Conservation (phyloP, 2,888 invertebrate genomes). For the Mesorhabditis sp. region DNA sequence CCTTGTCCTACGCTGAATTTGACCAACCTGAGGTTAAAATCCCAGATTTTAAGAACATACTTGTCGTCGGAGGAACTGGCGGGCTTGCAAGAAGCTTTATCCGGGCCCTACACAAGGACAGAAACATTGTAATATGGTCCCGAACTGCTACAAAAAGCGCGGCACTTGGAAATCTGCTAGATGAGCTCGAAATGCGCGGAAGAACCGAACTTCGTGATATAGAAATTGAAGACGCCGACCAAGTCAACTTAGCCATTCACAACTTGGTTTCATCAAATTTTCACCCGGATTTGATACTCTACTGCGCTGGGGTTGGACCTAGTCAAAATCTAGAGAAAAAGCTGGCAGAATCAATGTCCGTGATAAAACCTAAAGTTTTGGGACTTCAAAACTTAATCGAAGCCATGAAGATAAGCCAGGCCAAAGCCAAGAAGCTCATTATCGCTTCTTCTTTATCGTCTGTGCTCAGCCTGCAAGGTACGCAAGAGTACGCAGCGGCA, state of each 20-base stretch:
- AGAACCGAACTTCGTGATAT: neutral
- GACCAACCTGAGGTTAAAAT: neutral
- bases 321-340: constrained; percentile 18
- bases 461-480: constrained; percentile 36
- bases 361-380: constrained; percentile 24
- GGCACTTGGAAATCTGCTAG: neutral
- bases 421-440: constrained; percentile 26
- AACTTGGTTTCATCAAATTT: neutral
- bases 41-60: no score
- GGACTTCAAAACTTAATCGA: constrained; percentile 26
- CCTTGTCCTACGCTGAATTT: constrained; percentile 8
- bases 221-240: constrained; percentile 1
- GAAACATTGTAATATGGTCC: neutral
- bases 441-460: constrained; percentile 41
- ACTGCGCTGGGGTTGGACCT: constrained; percentile 29
- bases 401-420: constrained; percentile 14
- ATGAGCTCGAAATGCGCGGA: neutral
- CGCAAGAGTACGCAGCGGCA: constrained; percentile 41
- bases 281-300: constrained; percentile 17
- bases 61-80: neutral
- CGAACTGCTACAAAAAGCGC: neutral
- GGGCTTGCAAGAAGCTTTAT: neutral
- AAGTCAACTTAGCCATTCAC: constrained; percentile 7
- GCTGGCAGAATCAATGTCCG: constrained; percentile 17
- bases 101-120: neutral